Base-by-base conservation (phyloP, 2,797 vertebrate species). In the Rhyacichthys aspro region DNA sequence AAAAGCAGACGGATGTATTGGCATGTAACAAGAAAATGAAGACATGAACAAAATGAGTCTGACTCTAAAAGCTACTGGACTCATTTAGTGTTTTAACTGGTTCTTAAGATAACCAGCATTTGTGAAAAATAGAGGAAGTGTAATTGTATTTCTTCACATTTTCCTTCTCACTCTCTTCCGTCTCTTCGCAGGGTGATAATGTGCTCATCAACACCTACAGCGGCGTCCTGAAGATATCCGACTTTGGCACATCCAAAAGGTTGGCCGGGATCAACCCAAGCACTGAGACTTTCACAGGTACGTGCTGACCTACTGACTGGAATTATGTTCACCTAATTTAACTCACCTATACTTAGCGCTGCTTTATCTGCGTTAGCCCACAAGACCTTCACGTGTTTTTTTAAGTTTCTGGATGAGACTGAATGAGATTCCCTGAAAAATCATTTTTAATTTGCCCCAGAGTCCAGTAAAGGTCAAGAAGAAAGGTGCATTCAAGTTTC, bases 171-270 rank as follows among this genome's bases (percentile, higher is more conserved):
- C n/a, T 1, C 8, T 59, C 23, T 56, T 0, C 68, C 63, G 56
- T 46, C 34, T 11, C 39, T 70, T 59, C 16, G 9, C 87, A 99
- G 98, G 98, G 98, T 16, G 98, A 98, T 79, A 99, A 99, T 0
- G 98, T 99, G 47, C 92, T 99, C 84, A 99, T 99, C 86, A 99
- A 99, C 89, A 99, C 98, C 1, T 99, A 99, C 81, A 99, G 98
- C 14, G 98, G 98, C 14, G 95, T 99, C 62, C 90, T 99, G 87
- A 99, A 99, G 92, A 99, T 99, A 79, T 99, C 98, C 0, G 98
- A 99, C 85, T 99, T 99, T 52, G 98, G 98, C 65, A 99, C 98
- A 14, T 99, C 97, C 15, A 99, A 99, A 90, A 93, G 97, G 61
- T 86, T 99, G 72, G 97, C 97, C 59, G 97, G 98, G 79, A 98